These are phyloP conservation scores for Axis porcinus DNA, from an alignment of 2,113 vertebrate species.

Conservation along the genomic window DNA sequence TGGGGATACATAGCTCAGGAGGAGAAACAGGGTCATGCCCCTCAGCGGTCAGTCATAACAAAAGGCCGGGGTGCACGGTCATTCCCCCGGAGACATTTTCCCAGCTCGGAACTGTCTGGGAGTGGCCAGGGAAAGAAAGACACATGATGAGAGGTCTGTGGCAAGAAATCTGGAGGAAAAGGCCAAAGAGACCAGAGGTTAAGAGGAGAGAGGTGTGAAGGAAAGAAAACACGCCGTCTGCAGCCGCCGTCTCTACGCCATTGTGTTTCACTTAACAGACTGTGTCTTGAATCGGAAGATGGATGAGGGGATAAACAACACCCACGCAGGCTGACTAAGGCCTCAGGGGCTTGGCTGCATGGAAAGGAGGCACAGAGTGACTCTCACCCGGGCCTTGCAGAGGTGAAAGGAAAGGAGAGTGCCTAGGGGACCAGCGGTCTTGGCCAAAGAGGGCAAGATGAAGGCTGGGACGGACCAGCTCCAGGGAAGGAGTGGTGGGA, in stretches of 20 bases:
- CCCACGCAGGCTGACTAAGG: constrained; percentile 52
- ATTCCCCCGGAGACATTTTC: not conserved
- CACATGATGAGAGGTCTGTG: constrained; percentile 8
- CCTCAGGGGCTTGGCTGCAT: accelerated
- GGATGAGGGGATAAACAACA: constrained; percentile 38
- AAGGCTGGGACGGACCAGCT: not conserved
- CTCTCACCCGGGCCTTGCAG: not conserved
- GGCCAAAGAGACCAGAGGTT: constrained; percentile 34
- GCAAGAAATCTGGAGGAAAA: constrained; percentile 11
- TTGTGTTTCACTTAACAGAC: not conserved
- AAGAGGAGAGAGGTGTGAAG: constrained; percentile 57
- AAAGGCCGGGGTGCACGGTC: not conserved
- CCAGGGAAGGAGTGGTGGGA: not conserved
- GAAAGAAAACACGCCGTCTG: constrained; percentile 33
- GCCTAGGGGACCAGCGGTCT: not conserved
- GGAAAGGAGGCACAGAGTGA: not conserved
- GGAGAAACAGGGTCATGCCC: not conserved
- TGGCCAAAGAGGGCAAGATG: no score
- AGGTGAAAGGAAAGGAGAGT: not conserved
- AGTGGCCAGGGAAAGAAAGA: not conserved
- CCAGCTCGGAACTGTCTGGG: not conserved
- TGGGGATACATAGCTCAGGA: not conserved
- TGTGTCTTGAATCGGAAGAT: not conserved
- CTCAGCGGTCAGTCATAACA: not conserved
- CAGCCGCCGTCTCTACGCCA: not conserved